Conservation (phyloP, 53 echinoderm and acorn worm genomes). For the Luidia sarsii region DNA sequence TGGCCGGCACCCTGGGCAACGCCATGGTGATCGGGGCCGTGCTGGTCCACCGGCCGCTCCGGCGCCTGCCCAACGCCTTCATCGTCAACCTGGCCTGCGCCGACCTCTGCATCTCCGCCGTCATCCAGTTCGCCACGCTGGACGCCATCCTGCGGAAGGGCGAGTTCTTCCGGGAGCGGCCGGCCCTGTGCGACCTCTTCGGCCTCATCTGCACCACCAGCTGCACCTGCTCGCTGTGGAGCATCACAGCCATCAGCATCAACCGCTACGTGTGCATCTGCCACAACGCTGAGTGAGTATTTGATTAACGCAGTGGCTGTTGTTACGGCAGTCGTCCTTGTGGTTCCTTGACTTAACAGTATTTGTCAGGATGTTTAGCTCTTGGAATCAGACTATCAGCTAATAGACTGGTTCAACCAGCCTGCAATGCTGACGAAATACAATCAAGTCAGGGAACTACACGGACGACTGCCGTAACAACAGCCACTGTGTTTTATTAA, state of each 20-base stretch:
- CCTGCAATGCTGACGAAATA: too few species aligned
- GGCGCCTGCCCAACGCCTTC: slow-evolving; percentile 34
- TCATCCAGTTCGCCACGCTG: slow-evolving; percentile 42
- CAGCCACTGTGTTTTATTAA: too few species aligned
- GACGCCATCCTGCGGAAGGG: slow-evolving; percentile 14
- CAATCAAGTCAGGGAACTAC: too few species aligned
- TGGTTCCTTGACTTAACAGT: too few species aligned
- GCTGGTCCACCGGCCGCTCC: slow-evolving; percentile 23
- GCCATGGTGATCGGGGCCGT: slow-evolving; percentile 40
- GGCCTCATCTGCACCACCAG: slow-evolving; percentile 48
- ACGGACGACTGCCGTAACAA: too few species aligned
- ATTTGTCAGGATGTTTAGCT: too few species aligned
- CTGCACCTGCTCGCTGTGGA: slow-evolving; percentile 58
- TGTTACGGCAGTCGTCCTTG: too few species aligned
- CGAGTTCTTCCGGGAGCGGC: not conserved
- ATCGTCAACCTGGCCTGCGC: slow-evolving; percentile 44
- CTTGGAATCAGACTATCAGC: too few species aligned
- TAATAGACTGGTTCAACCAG: too few species aligned
- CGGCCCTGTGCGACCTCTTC: slow-evolving; percentile 42
- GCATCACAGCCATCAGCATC: slow-evolving; percentile 53
- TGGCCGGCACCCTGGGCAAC: slow-evolving; percentile 51
- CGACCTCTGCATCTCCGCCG: slow-evolving; percentile 26
- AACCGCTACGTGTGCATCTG: slow-evolving; percentile 65
- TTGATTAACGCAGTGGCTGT: too few species aligned
- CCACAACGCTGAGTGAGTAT: slow-evolving; percentile 37